Evolutionary conservation across 2,113 vertebrate genomes (phyloP), one percentile per base, ranked within the genome.

Genomic region (Pontoporia blainvillei): DNA sequence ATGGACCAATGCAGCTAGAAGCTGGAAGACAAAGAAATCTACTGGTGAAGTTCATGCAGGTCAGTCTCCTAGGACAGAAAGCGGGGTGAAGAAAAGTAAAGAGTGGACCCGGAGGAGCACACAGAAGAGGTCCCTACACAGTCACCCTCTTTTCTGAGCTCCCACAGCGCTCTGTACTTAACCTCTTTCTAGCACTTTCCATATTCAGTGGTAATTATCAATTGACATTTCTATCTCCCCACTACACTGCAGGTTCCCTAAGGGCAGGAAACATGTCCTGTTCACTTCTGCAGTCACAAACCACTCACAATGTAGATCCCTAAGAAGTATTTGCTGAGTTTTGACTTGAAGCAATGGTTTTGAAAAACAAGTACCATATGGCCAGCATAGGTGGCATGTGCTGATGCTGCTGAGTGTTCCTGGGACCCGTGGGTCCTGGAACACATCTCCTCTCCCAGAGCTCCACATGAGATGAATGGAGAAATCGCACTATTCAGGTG

Each of bases 321-420:
- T 82, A 79, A 83, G 57, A 96, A 86, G 88, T 89, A 95, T 91
- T 54, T 96, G 82, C 86, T 95, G 91, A 91, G 90, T 93, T 97
- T 97, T 79, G 20, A 95, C 91, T 82, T 59, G 23, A 95, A 82
- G 82, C 72, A 96, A 94, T 8, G 23, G 62, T 95, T 97, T 95
- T 86, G 75, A 95, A 97, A 96, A 96, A 89, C 39, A 97, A 96
- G 86, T 52, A 18, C 79, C 97, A 97, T 95, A 89, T 94, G 96
- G 94, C n/a, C 49, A 29, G 44, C 73, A 83, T n/a, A 84, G 61
- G 67, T 83, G 81, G 81, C 87, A 94, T 96, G 91, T 96, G 91
- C 62, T 39, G 54, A 39, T 79, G 20, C 95, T 95, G 52, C 78
- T 93, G 95, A 72, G 61, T 86, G 86, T 96, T 94, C 91, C 54